Evolutionary conservation across 2,888 invertebrate species (phyloP), one percentile per base, ranked within the genome.

Genomic region (Hypomecis punctinalis): DNA sequence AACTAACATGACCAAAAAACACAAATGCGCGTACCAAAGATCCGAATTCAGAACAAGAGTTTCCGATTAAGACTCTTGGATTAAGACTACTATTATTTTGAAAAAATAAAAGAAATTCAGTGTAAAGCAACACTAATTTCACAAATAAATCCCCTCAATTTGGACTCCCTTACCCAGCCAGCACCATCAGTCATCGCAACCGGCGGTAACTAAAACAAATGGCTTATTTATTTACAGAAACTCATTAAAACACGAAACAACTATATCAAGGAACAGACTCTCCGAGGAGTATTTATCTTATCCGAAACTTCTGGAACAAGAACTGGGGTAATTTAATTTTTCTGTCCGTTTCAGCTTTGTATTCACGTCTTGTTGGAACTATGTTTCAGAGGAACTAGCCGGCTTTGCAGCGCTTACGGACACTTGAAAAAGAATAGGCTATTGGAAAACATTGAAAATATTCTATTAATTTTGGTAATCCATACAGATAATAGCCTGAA

Each of bases 291-390:
- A 65, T 68, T 71, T 70, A 67, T 70, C 63, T 70, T 70, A 39
- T 40, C 61, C 65, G 47, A 63, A 70, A 65, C 43, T 70, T 61
- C 43, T 61, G 61, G 68, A 63, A 73, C 72, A 66, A 68, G 62
- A 61, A 63, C 67, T 67, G 52, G 45, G 65, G 47, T 72, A 71
- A 72, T 72, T 73, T 69, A 71, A 68, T 71, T 71, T 73, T 69
- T 64, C 64, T 47, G 61, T 70, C 55, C 66, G 68, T 64, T 64
- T 67, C 71, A 66, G 72, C 64, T 70, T 67, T 56, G 72, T 63
- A 74, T 74, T 72, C 71, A 46, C 68, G 65, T 69, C 80, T 70
- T 76, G 76, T 69, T 75, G 10, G 36, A 65, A 69, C 69, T 88
- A 87, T 87, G 85, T 86, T 47, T 37, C 46, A 6, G 5, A 23